A percentile compares a stretch with the other conserved stretches of the same genome.
Conservation (phyloP, 2,113 vertebrate genomes). For the Phaethon lepturus region DNA sequence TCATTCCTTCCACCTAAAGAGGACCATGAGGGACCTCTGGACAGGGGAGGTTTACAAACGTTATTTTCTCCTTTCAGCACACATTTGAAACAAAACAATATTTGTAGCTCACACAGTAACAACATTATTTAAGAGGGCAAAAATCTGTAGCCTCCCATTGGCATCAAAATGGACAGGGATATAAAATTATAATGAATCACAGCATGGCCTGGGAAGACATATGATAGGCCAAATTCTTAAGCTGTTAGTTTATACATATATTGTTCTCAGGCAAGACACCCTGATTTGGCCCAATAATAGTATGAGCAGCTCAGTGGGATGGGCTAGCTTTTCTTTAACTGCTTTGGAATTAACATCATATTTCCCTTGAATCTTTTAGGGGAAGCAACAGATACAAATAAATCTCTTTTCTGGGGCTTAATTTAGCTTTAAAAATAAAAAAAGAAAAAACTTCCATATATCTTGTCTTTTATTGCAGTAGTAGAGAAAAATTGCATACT, state of each 20-base stretch:
- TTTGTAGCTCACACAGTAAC: neutral
- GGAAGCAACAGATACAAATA: neutral
- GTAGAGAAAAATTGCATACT: neutral
- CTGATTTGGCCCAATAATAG: neutral
- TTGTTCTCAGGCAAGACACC: neutral
- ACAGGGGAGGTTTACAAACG: neutral
- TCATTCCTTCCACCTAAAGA: neutral
- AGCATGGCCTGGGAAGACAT: neutral
- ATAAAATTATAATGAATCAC: slow-evolving; percentile 46
- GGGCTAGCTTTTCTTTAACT: neutral
- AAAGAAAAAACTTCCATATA: neutral
- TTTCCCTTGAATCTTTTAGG: neutral
- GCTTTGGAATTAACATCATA: neutral
- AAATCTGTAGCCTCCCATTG: slow-evolving; percentile 33
- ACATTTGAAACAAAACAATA: neutral
- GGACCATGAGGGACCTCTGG: neutral
- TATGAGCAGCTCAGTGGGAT: neutral
- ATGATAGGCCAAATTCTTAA: neutral
- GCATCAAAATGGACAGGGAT: slow-evolving; percentile 7
- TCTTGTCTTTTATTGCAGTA: neutral
- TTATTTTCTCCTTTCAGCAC: neutral
- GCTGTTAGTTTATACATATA: slow-evolving; percentile 22
- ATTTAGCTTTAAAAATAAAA: neutral
- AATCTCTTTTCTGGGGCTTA: neutral
- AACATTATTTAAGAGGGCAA: slow-evolving; percentile 37